phyloP scores from a whole-genome alignment of 2,113 vertebrate species.

The Centropus bengalensis region DNA sequence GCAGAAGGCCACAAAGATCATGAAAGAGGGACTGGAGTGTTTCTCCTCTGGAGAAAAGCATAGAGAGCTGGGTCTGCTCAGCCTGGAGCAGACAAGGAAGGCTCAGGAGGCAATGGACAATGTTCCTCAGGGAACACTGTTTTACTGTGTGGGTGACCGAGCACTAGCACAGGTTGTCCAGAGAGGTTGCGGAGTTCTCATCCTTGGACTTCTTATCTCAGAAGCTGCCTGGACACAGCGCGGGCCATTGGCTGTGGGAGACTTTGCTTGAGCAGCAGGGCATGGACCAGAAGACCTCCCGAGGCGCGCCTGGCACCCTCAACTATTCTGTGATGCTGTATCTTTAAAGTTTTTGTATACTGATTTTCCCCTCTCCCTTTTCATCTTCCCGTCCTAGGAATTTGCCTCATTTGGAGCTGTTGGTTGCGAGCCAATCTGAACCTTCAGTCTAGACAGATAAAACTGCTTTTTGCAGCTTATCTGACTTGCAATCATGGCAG shows the following conservation, averaged over 20 bases:
- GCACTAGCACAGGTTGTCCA: background rate
- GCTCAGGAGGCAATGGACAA: background rate
- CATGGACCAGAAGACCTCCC: background rate
- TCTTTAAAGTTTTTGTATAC: background rate
- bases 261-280: fast-evolving
- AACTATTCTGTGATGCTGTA: background rate
- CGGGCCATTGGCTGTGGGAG: background rate
- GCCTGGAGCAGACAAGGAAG: background rate
- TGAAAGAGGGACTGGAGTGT: background rate
- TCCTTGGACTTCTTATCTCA: background rate
- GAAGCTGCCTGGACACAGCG: background rate
- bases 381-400: background rate
- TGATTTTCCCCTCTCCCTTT: background rate
- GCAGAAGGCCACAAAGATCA: background rate
- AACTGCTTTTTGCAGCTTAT: constrained; percentile 44
- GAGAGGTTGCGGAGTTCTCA: background rate
- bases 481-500: background rate
- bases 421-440: constrained; percentile 41
- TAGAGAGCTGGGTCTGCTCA: background rate
- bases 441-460: constrained; percentile 61
- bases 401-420: constrained; percentile 2
- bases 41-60: background rate
- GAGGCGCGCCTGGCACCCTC: background rate
- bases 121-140: background rate
- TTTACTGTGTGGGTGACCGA: background rate